Percentiles rank a stretch among this genome's conserved stretches.
These are phyloP conservation scores for Caloenas nicobarica DNA, from an alignment of 2,113 vertebrate species.

Conservation along the genomic window DNA sequence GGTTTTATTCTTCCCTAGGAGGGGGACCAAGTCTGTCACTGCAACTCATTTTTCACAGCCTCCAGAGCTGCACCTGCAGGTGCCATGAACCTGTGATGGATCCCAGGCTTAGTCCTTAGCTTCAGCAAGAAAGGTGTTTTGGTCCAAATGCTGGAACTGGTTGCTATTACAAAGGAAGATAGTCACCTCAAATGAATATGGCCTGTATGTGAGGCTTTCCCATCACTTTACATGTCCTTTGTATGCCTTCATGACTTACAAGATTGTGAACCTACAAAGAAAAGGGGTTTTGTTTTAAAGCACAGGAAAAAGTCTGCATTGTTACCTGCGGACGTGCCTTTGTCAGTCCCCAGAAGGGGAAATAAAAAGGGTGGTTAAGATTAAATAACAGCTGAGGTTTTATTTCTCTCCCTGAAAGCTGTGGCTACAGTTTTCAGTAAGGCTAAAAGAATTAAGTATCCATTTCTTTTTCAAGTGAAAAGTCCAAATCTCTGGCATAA, in stretches of 20 bases:
- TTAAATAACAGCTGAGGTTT: not conserved
- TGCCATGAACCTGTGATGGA: rapidly evolving
- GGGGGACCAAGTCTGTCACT: not conserved
- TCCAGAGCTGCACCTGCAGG: not conserved
- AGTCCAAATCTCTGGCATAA: not conserved
- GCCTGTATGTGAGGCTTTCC: not conserved
- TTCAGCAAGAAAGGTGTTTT: not conserved
- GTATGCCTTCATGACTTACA: not conserved
- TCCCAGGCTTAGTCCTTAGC: not conserved
- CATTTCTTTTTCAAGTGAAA: not conserved
- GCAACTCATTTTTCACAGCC: not conserved
- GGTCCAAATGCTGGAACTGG: not conserved
- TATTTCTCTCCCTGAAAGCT: not conserved
- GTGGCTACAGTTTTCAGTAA: not conserved
- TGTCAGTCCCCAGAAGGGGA: not conserved
- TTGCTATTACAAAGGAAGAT: not conserved
- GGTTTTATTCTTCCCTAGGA: not conserved
- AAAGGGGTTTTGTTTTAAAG: rapidly evolving
- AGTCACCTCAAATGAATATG: not conserved
- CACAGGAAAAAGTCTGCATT: not conserved
- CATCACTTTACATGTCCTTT: rapidly evolving
- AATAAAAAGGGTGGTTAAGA: not conserved
- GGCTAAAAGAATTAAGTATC: not conserved
- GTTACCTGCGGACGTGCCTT: not conserved
- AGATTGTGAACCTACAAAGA: not conserved